Evolutionary conservation across 1,140 invertebrate genomes (phyloP).

Genomic region (Calliphora vicina): DNA sequence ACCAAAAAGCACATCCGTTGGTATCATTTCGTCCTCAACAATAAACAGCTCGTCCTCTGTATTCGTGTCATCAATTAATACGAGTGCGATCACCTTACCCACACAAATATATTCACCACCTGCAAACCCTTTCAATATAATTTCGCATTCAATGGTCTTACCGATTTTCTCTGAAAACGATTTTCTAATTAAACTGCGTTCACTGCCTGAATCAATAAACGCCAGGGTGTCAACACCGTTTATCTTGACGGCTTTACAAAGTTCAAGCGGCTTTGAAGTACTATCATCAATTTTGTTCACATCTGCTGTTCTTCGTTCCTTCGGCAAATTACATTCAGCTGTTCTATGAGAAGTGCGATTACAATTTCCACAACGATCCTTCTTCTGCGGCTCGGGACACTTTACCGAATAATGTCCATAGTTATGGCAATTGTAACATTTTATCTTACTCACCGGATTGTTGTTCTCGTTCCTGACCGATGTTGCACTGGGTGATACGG

Average conservation of each 20-base stretch:
- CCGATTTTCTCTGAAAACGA: neutral
- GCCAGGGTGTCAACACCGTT: neutral
- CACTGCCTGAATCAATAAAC: neutral
- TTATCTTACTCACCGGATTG: neutral
- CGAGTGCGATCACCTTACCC: neutral
- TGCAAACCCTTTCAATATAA: constrained; percentile 12
- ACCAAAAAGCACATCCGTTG: constrained; percentile 6
- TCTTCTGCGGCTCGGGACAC: constrained; percentile 6
- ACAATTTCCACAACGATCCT: neutral
- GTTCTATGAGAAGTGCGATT: neutral
- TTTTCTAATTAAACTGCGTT: neutral
- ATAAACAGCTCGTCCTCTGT: neutral
- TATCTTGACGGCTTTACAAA: neutral
- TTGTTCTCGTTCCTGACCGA: neutral
- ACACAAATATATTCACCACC: constrained; percentile 22
- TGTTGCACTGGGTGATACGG: neutral
- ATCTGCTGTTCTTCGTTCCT: neutral
- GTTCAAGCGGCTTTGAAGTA: neutral
- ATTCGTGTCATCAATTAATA: neutral
- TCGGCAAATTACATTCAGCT: neutral
- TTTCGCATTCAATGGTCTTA: neutral
- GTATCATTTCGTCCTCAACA: neutral
- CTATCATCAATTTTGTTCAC: neutral
- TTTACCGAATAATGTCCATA: neutral
- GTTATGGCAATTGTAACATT: constrained; percentile 8